phyloP scores from a whole-genome alignment of 2,113 vertebrate species.

The Cepphus grylle region DNA sequence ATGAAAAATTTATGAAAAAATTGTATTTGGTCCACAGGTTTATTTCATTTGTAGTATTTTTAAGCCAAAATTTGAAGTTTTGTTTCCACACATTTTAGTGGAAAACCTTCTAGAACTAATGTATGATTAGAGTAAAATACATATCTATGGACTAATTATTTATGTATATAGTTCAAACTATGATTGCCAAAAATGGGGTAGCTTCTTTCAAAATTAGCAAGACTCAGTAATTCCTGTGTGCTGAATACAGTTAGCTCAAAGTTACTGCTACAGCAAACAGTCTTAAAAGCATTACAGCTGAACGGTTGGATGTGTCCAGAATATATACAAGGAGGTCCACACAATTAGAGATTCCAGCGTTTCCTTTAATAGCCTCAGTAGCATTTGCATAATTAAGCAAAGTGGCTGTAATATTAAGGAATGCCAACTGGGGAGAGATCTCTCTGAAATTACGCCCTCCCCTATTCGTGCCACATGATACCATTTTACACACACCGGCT shows the following conservation, averaged over 20 bases:
- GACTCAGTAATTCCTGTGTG: not conserved
- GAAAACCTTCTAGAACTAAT: not conserved
- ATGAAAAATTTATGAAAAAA: not conserved
- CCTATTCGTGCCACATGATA: not conserved
- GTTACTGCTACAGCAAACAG: not conserved
- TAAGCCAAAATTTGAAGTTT: not conserved
- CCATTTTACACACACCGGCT: not conserved
- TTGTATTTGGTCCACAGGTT: not conserved
- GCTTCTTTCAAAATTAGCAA: not conserved
- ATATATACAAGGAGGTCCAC: not conserved
- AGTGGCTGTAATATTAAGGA: not conserved
- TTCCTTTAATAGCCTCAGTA: not conserved
- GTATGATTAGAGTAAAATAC: not conserved
- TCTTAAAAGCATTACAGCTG: not conserved
- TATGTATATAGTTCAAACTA: not conserved
- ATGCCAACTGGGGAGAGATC: not conserved
- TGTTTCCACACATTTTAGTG: not conserved
- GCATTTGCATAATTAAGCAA: slow-evolving; percentile 13
- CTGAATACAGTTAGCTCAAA: not conserved
- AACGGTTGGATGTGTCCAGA: not conserved
- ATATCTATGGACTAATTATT: not conserved
- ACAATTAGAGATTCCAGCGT: not conserved
- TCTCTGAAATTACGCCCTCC: not conserved
- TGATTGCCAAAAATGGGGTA: not conserved
- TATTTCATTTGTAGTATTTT: not conserved